Evolutionary conservation across 2,888 invertebrate genomes (phyloP), one percentile per base, ranked within the genome.

Genomic region (Neocrepidodera transversa): DNA sequence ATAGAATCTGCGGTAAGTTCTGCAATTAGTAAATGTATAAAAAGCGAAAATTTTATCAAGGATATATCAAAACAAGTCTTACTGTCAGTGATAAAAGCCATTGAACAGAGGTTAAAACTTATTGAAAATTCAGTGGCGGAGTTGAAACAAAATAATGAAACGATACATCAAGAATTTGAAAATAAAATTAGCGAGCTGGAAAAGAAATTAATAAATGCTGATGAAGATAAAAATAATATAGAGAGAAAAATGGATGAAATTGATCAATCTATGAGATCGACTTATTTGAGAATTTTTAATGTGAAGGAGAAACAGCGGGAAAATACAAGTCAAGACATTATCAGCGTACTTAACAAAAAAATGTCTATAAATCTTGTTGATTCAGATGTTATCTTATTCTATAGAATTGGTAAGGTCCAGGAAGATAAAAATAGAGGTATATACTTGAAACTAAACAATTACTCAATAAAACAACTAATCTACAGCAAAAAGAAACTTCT

Each of bases 401-500:
- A 38, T 38, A 38, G 38, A 38, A 38, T 14, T 38, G 38, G 17
- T 38, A 16, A 16, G 13, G 16, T 38, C 14, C 38, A 17, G 16
- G 38, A 38, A 38, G 38, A 38, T 38, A 17, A 16, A 16, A 38
- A 17, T 38, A 13, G 38, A 16, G 38, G 16, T 38, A 16, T 16
- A 16, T 38, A 13, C 16, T 38, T 38, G 7, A 38, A 38, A 38
- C 38, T 38, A 38, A 38, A 38, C 16, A 38, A 38, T 11, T 38
- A 16, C 16, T 38, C 17, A 38, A 38, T 38, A 38, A 38, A 38
- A 38, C 38, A 38, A 38, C 38, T 38, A 38, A 16, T 16, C 38
- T 38, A 38, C 16, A 16, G 28, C 10, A 28, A 8, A 28, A 28
- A 28, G 28, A 28, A 28, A 10, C 28, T 28, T 8, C 28, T 28